Evolutionary conservation across 2,113 vertebrate species (phyloP).

Genomic region (Osmerus mordax): DNA sequence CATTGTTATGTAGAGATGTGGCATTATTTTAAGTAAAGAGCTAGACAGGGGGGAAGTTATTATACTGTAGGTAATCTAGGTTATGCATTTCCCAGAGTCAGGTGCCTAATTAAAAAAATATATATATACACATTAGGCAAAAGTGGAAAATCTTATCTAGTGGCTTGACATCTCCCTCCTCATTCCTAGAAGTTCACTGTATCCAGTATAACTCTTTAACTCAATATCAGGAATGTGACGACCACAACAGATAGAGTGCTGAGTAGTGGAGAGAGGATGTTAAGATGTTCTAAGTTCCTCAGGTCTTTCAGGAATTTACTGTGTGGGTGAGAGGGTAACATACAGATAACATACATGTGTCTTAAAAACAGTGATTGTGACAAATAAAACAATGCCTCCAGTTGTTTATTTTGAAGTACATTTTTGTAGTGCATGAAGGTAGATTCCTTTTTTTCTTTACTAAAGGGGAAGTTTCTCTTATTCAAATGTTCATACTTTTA

Average conservation of each 20-base stretch:
- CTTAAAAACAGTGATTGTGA: slow-evolving; percentile 73
- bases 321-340: slow-evolving; percentile 48
- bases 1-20: slow-evolving; percentile 45
- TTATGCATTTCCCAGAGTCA: no score
- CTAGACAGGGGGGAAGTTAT: slow-evolving; percentile 30
- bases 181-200: slow-evolving; percentile 37
- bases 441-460: slow-evolving; percentile 24
- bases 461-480: slow-evolving; percentile 42
- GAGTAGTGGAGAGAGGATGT: slow-evolving; percentile 39
- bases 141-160: no score
- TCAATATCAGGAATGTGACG: slow-evolving; percentile 61
- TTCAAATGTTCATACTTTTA: slow-evolving; percentile 52
- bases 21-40: slow-evolving; percentile 43
- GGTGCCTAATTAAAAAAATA: no score
- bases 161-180: slow-evolving; percentile 30
- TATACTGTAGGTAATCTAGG: no score
- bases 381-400: slow-evolving; percentile 64
- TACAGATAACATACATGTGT: slow-evolving; percentile 63
- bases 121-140: no score
- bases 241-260: slow-evolving; percentile 40
- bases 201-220: slow-evolving; percentile 33
- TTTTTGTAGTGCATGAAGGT: slow-evolving; percentile 58
- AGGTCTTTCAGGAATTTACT: slow-evolving; percentile 64
- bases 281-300: slow-evolving; percentile 65
- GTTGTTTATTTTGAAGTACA: slow-evolving; percentile 49